Base-by-base conservation (phyloP, 2,797 vertebrate genomes). In the Pelodytes ibericus region DNA sequence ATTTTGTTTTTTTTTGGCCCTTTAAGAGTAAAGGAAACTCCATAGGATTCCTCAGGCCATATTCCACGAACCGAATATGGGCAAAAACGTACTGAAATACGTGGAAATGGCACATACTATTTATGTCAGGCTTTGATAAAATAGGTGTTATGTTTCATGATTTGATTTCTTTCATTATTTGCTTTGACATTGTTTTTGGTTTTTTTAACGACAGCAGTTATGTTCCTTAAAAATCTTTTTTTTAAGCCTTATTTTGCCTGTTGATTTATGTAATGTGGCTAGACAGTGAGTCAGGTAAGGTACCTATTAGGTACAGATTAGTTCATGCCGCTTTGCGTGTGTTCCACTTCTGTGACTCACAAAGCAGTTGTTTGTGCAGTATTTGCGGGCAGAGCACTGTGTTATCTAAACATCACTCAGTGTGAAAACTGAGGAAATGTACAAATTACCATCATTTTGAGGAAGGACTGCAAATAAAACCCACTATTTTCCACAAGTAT, bases 261-360 rank as follows among this genome's bases (percentile, higher is more conserved):
- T 84, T 81, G 84, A 86, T 90, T 89, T 89, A 88, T 82, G 86
- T 90, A 89, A 89, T 87, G 83, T 80, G 85, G 87, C 86, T 82
- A 90, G 88, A 91, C 88, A 89, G 86, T 88, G 86, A 90, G 88
- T 90, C 88, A 92, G 49, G 84, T 84, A 85, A 44, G 85, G 84
- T 84, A 85, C 81, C 88, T 89, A 89, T 91, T 90, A 88, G 85
- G 86, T 80, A 79, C 83, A 90, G 86, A 88, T 89, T 85, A 89
- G 87, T 87, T 84, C 85, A 80, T 75, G 81, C 78, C 82, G 81
- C 89, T 86, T 88, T 76, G 77, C 80, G 69, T 90, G 82, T 90
- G 75, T 87, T 84, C 86, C 87, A 80, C 82, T 85, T 81, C 72
- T 82, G 58, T 92, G 88, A 90, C 82, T 93, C 89, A 89, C 66